phyloP scores from a whole-genome alignment of 2,113 vertebrate genomes.

The Lycocorax pyrrhopterus region DNA sequence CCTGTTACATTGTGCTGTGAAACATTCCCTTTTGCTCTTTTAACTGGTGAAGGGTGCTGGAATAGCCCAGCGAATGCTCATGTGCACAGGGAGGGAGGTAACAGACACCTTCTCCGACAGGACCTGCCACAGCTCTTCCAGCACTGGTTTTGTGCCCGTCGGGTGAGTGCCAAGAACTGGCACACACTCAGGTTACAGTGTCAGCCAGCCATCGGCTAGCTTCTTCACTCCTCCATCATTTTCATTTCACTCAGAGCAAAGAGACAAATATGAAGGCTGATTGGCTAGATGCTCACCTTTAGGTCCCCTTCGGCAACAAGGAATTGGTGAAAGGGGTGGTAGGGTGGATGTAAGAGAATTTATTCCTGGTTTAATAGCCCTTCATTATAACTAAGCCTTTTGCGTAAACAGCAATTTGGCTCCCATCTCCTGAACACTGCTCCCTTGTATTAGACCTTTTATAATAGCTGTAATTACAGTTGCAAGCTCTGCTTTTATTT shows the following conservation, averaged over 20 bases:
- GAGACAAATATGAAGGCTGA: not conserved
- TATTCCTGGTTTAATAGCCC: not conserved
- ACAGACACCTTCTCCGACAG: not conserved
- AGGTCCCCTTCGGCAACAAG: not conserved
- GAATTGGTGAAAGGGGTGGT: not conserved
- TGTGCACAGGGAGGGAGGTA: not conserved
- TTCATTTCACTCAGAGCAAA: not conserved
- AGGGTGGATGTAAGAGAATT: not conserved
- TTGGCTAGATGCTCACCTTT: not conserved
- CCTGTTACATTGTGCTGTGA: rapidly evolving
- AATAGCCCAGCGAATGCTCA: not conserved
- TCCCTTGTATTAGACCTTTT: not conserved
- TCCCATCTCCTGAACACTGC: not conserved
- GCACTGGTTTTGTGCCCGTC: not conserved
- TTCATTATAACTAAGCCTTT: not conserved
- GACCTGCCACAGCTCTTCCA: not conserved
- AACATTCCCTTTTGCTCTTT: not conserved
- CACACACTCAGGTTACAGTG: rapidly evolving
- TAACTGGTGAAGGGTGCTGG: not conserved
- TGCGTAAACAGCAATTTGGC: not conserved
- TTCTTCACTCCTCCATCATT: not conserved
- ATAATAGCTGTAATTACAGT: not conserved
- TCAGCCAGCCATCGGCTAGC: not conserved
- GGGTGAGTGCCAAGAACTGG: not conserved
- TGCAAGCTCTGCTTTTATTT: not conserved